These are phyloP conservation scores for Tethea ocularis DNA, from an alignment of 2,888 invertebrate species.

Conservation along the genomic window DNA sequence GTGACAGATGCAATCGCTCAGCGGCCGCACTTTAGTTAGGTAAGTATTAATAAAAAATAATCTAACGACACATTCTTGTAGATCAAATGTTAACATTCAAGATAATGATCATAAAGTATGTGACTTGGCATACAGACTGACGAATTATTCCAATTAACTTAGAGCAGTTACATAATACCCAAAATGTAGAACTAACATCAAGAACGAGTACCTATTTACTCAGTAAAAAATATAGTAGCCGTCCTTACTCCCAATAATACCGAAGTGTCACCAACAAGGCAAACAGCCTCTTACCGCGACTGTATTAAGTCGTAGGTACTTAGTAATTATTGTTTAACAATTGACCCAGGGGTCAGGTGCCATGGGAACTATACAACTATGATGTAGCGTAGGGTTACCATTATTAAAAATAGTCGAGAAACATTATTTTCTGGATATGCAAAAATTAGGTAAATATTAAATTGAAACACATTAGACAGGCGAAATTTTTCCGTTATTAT, in stretches of 20 bases:
- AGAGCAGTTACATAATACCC: neutral
- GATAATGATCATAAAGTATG: no score
- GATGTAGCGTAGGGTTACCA: neutral
- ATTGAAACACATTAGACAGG: no score
- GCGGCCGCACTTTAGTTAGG: no score
- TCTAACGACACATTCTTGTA: no score
- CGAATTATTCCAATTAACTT: no score
- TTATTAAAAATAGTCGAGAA: neutral
- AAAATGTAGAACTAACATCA: neutral
- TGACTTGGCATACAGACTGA: no score
- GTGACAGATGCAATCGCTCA: no score
- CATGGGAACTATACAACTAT: neutral
- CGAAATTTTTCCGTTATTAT: no score
- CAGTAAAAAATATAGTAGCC: slow-evolving; percentile 20
- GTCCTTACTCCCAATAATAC: slow-evolving; percentile 68
- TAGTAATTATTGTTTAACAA: neutral
- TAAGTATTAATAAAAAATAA: no score
- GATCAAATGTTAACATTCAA: no score
- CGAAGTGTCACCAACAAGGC: slow-evolving; percentile 52
- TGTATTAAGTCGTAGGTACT: neutral
- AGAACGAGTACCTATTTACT: neutral
- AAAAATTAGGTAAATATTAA: no score
- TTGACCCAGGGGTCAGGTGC: slow-evolving; percentile 3
- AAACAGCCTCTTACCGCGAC: slow-evolving; percentile 65
- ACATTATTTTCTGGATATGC: no score